Evolutionary conservation across 2,113 vertebrate species (phyloP), one percentile per base, ranked within the genome.

Genomic region (Apteryx owenii): DNA sequence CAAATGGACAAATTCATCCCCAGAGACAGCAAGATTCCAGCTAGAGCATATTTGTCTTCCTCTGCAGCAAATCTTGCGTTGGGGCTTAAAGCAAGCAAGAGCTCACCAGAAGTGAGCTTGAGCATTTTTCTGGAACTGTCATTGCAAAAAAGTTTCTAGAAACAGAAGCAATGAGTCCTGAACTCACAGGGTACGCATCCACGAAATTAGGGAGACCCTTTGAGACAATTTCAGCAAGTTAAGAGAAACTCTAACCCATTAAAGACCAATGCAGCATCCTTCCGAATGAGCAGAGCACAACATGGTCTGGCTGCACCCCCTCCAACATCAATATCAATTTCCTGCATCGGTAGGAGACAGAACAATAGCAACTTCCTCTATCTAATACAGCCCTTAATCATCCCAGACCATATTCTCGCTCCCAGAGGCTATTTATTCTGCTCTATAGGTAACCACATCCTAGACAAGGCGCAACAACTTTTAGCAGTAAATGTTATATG

Each of bases 1-100:
- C 75, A 95, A 94, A 93, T 64, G 89, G 96, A 97, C 95, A 97
- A 88, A 96, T 97, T 96, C 94, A 95, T 94, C 91, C 85, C 89
- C 68, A 25, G 51, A 96, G 89, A 94, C 85, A 94, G 93, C 79
- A 88, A 91, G 76, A 95, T 75, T 71, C 72, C 96, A 95, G 78
- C 85, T 93, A 93, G 89, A 92, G 75, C 87, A 95, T 12, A 33
- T 82, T 91, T 95, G 93, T 81, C 84, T 83, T 96, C 54, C 78
- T 66, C 79, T 90, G 82, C 38, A 46, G 76, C 61, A 81, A 82
- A 93, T 89, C 79, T 91, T 50, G 31, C 64, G 68, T 1, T 78
- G 64, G 79, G 86, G 71, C 93, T 93, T 83, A 82, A 80, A 90
- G 85, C 38, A 94, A 90, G 76, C 73, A 62, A 80, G 75, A 90